Evolutionary conservation across 2,888 invertebrate species (phyloP).

Genomic region (Drosophila koepferae): DNA sequence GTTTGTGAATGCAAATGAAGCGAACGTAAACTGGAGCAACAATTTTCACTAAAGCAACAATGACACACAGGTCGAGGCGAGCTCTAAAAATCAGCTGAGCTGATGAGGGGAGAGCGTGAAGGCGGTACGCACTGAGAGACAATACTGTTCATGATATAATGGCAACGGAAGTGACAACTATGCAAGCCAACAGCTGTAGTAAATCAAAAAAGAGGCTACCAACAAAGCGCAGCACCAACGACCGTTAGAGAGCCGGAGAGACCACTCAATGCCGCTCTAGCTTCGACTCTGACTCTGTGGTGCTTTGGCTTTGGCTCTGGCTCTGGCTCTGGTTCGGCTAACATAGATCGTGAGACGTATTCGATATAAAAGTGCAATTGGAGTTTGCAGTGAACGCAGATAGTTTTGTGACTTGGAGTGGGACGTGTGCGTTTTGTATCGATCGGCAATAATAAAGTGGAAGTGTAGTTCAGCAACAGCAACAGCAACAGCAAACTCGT

Average conservation of each 20-base stretch:
- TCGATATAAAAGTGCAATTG: conserved; percentile 81
- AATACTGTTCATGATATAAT: conserved; percentile 72
- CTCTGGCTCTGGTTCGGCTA: conserved; percentile 6
- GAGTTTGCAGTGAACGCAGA: conserved; percentile 71
- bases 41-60: conserved; percentile 47
- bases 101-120: not conserved
- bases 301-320: conserved; percentile 12
- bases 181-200: conserved; percentile 60
- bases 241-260: conserved; percentile 45
- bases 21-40: conserved; percentile 50
- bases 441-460: conserved; percentile 44
- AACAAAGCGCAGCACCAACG: conserved; percentile 31
- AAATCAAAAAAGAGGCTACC: conserved; percentile 74
- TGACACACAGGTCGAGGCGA: conserved; percentile 52
- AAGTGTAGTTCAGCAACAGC: conserved; percentile 38
- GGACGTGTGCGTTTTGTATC: conserved; percentile 52
- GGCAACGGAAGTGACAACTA: conserved; percentile 72
- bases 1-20: conserved; percentile 40
- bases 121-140: conserved; percentile 30
- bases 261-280: conserved; percentile 30
- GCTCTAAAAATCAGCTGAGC: conserved; percentile 45
- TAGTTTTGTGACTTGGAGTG: conserved; percentile 73
- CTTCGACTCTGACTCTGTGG: conserved; percentile 3
- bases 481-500: conserved; percentile 28
- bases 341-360: conserved; percentile 26